Evolutionary conservation across 23 tunicate genomes (phyloP).

Genomic region (Trididemnum clinides): DNA sequence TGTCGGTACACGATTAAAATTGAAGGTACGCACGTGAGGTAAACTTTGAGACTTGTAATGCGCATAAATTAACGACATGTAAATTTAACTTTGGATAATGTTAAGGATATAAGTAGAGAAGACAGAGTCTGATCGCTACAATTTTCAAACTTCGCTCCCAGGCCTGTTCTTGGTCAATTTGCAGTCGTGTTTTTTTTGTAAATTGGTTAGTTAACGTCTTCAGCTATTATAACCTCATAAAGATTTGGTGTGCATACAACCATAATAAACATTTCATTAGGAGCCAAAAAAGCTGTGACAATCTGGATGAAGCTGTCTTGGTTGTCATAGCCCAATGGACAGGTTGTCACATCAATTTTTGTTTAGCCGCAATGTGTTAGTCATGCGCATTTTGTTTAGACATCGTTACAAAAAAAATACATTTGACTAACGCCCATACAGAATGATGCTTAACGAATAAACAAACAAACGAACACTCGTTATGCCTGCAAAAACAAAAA

Average conservation of each 20-base stretch:
- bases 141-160: neutral
- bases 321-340: no score
- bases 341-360: neutral
- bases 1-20: no score
- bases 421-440: neutral
- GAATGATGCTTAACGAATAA: neutral
- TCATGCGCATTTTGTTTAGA: neutral
- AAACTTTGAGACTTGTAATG: no score
- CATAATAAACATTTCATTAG: neutral
- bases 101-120: no score
- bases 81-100: no score
- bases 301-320: neutral
- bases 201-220: neutral
- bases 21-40: no score
- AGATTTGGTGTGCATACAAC: neutral
- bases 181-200: neutral
- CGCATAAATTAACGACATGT: no score
- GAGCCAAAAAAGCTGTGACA: neutral
- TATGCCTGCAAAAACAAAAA: neutral
- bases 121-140: neutral
- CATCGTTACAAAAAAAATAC: neutral
- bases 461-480: neutral
- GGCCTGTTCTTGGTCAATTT: neutral
- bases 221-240: neutral
- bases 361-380: neutral